Evolutionary conservation across 2,113 vertebrate genomes (phyloP).

Genomic region (Trichechus manatus): DNA sequence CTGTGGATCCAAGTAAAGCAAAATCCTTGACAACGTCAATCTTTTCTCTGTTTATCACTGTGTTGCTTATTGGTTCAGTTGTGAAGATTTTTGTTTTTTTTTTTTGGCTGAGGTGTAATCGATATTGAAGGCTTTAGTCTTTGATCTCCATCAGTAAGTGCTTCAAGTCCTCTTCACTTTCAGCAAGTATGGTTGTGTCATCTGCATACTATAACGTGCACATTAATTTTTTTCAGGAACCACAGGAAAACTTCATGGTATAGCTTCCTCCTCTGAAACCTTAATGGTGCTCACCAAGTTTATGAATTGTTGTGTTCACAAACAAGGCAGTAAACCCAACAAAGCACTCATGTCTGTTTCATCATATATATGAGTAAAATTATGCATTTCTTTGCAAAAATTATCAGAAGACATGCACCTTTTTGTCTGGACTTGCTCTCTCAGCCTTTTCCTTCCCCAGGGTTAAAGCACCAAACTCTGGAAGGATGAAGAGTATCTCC

Average conservation of each 20-base stretch:
- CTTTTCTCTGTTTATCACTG: no score
- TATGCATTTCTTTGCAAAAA: background rate
- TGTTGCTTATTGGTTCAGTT: no score
- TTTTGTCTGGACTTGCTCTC: background rate
- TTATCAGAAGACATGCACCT: background rate
- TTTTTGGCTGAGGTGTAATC: no score
- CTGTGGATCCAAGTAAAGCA: no score
- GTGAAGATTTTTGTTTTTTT: no score
- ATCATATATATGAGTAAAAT: background rate
- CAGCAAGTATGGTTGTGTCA: no score
- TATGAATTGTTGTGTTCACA: conserved; percentile 32
- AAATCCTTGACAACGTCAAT: no score
- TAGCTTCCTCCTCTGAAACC: background rate
- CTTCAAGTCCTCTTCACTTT: no score
- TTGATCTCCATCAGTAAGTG: no score
- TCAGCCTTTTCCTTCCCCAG: background rate
- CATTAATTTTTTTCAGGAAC: conserved; percentile 38
- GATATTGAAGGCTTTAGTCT: no score
- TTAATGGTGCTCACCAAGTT: background rate
- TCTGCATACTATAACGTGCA: background rate
- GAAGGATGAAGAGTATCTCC: background rate
- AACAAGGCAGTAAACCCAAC: conserved; percentile 22
- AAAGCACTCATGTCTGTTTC: background rate
- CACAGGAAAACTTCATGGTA: background rate
- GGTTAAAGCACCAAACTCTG: background rate